Conservation (phyloP, 2,113 vertebrate genomes). For the Chaetops frenatus region DNA sequence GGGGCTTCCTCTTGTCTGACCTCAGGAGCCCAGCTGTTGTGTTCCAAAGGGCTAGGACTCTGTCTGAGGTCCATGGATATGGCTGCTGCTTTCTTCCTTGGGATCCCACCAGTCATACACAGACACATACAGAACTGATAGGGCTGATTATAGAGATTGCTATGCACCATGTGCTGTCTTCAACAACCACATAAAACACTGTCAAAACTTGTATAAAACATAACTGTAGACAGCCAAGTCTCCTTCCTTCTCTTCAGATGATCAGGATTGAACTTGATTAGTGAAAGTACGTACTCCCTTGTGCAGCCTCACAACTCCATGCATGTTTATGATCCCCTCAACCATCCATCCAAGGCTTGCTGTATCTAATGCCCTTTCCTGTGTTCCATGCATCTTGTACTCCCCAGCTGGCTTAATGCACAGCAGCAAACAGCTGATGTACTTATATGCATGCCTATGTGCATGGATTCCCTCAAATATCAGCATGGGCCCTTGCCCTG, state of each 20-base stretch:
- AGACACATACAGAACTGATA: background rate
- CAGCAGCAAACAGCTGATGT: background rate
- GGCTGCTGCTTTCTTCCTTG: background rate
- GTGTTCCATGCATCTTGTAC: background rate
- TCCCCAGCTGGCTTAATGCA: background rate
- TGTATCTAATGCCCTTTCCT: background rate
- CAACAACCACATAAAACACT: background rate
- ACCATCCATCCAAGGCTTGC: background rate
- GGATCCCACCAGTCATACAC: background rate
- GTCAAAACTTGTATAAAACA: background rate
- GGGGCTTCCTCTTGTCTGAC: background rate
- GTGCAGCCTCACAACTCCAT: background rate
- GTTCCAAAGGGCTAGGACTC: background rate
- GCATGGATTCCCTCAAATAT: background rate
- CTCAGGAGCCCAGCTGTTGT: background rate
- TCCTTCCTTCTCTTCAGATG: background rate
- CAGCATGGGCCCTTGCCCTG: background rate
- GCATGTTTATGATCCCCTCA: background rate
- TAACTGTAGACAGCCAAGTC: background rate
- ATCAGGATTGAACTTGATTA: background rate
- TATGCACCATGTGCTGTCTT: background rate
- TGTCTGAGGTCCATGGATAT: background rate
- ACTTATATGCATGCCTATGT: fast-evolving
- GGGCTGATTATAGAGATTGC: background rate
- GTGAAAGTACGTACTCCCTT: background rate